Percentiles rank a stretch among this genome's conserved stretches.
Evolutionary conservation across 1,140 invertebrate species (phyloP).

Genomic region (Ganaspis sp.): DNA sequence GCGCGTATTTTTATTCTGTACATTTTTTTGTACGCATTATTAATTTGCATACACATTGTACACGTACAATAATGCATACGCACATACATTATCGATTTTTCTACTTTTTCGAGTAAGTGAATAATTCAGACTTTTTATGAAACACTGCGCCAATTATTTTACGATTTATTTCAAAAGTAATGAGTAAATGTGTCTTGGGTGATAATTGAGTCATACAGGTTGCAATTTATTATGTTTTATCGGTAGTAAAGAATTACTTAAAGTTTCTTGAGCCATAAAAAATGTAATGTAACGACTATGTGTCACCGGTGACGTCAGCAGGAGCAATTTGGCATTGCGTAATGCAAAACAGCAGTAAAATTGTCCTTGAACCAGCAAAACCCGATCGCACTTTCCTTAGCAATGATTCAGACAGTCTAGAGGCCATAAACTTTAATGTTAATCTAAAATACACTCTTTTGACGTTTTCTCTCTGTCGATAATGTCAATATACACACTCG

Average conservation of each 20-base stretch:
- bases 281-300: background rate
- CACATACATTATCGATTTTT: background rate
- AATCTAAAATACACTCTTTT: background rate
- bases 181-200: background rate
- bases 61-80: too few relatives aligned
- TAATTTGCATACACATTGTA: background rate
- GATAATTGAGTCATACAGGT: conserved; percentile 4
- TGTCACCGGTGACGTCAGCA: conserved; percentile 5
- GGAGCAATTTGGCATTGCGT: conserved; percentile 4
- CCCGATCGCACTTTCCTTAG: conserved; percentile 16
- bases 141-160: too few relatives aligned
- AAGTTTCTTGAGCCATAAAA: background rate
- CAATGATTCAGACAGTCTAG: conserved; percentile 8
- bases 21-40: too few relatives aligned
- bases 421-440: conserved; percentile 13
- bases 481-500: too few relatives aligned
- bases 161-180: too few relatives aligned
- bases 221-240: background rate
- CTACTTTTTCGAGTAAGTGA: too few relatives aligned
- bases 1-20: too few relatives aligned
- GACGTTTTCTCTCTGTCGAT: background rate
- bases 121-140: too few relatives aligned
- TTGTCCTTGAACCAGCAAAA: conserved; percentile 10
- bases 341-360: conserved; percentile 26
- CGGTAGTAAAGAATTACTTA: background rate